phyloP scores from a whole-genome alignment of 2,113 vertebrate genomes.

The Columba janthina region DNA sequence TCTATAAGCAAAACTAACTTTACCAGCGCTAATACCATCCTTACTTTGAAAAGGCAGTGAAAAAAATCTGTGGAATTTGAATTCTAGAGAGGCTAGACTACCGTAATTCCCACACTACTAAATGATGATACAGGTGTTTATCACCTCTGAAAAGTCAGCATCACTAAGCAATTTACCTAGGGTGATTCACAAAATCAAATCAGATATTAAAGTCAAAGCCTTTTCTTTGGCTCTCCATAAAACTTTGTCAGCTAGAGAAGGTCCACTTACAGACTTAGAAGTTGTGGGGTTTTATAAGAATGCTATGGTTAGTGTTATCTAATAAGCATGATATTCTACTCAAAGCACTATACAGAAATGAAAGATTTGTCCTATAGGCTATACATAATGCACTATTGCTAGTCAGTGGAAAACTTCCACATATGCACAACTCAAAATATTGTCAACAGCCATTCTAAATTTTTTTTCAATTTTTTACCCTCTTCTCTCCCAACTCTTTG shows the following conservation, averaged over 20 bases:
- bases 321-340: neutral
- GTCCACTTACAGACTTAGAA: neutral
- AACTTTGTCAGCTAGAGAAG: neutral
- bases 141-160: neutral
- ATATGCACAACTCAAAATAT: neutral
- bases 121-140: neutral
- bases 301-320: neutral
- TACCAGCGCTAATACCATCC: accelerated
- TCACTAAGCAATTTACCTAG: neutral
- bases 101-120: neutral
- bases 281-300: neutral
- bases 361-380: neutral
- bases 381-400: neutral
- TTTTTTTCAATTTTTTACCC: neutral
- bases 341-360: neutral
- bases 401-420: neutral
- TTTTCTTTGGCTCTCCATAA: neutral
- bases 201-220: neutral
- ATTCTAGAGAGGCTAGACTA: neutral
- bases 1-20: neutral
- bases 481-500: neutral
- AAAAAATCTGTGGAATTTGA: neutral
- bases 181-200: neutral
- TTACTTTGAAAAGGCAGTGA: neutral
- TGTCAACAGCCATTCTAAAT: neutral